Percentiles rank a stretch among this genome's conserved stretches.
phyloP scores from a whole-genome alignment of 2,888 invertebrate genomes.

The Agrilus mali region DNA sequence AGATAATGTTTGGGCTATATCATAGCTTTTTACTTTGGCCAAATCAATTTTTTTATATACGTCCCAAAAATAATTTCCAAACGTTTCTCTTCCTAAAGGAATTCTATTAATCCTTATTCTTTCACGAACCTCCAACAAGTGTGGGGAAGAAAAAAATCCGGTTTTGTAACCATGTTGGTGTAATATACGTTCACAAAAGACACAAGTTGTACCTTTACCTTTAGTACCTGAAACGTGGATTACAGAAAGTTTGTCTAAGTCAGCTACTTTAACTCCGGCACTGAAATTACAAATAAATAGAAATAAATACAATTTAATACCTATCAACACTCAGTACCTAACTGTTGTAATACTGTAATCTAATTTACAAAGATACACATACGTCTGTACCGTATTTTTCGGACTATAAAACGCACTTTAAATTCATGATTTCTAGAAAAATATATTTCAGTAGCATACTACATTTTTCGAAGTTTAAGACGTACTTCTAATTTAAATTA shows the following conservation, averaged over 20 bases:
- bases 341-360: too few species aligned
- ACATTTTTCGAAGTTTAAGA: too few species aligned
- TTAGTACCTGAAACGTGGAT: constrained; percentile 97
- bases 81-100: constrained; percentile 59
- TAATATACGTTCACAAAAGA: constrained; percentile 81
- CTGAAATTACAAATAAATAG: constrained; percentile 23
- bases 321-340: too few species aligned
- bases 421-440: too few species aligned
- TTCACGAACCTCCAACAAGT: constrained; percentile 83
- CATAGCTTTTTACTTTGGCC: constrained; percentile 29
- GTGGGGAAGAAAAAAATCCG: constrained; percentile 94
- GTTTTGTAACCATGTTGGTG: constrained; percentile 73
- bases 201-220: constrained; percentile 95
- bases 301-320: too few species aligned
- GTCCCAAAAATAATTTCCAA: constrained; percentile 70
- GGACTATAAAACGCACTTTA: too few species aligned
- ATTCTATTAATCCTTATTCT: constrained; percentile 78
- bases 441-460: too few species aligned
- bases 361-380: too few species aligned
- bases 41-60: constrained; percentile 54
- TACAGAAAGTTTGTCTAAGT: constrained; percentile 62
- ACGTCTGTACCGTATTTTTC: too few species aligned
- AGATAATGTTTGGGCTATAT: too few species aligned
- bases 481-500: too few species aligned
- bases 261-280: constrained; percentile 49